phyloP scores from a whole-genome alignment of 2,888 invertebrate species.

The Rhagonycha fulva region DNA sequence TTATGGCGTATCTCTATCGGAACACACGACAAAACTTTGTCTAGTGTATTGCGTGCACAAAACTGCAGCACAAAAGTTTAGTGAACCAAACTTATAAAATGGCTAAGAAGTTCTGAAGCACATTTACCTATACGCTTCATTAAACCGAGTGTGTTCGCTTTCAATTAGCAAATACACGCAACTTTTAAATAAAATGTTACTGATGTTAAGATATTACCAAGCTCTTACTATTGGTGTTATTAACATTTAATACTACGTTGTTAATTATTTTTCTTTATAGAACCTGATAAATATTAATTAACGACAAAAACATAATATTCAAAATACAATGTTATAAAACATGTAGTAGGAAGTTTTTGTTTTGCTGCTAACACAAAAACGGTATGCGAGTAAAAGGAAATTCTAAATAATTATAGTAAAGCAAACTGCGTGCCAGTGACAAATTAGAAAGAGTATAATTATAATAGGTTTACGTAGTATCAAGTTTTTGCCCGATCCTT shows the following conservation, averaged over 20 bases:
- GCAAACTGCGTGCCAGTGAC: constrained; percentile 41
- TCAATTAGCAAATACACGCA: not conserved
- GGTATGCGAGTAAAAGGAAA: constrained; percentile 8
- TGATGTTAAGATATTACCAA: not conserved
- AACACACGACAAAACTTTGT: constrained; percentile 11
- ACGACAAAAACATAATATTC: not conserved
- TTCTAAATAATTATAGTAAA: constrained; percentile 37
- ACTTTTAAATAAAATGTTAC: not conserved
- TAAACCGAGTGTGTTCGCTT: constrained; percentile 14
- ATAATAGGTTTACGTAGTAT: constrained; percentile 23
- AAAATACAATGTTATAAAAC: not conserved
- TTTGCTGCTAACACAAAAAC: not conserved
- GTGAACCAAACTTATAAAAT: not conserved
- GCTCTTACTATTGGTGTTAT: not conserved
- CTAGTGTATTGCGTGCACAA: constrained; percentile 22
- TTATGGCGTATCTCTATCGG: constrained; percentile 23
- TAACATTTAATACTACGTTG: not conserved
- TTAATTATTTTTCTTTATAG: not conserved
- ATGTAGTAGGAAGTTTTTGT: not conserved
- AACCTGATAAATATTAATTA: not conserved
- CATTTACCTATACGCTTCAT: constrained; percentile 11
- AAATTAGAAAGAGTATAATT: constrained; percentile 37
- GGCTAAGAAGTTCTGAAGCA: not conserved
- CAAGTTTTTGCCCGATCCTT: constrained; percentile 1
- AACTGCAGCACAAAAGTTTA: constrained; percentile 9